Conservation (phyloP, 64 coral and sea anemone species). For the Montipora foliosa region DNA sequence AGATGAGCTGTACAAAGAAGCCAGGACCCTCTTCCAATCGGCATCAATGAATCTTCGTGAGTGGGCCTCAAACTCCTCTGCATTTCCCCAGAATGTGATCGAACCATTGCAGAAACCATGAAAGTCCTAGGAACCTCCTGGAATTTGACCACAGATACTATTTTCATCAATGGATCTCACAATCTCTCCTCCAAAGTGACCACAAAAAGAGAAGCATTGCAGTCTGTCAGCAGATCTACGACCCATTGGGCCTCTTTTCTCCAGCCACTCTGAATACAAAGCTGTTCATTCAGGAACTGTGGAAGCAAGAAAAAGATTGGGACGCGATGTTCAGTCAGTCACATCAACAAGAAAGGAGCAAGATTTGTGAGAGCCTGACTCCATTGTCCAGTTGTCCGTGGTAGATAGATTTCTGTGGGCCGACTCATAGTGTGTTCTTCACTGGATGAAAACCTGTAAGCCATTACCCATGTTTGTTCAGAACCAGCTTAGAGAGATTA, state of each 20-base stretch:
- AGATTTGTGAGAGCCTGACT: not conserved
- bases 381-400: not conserved
- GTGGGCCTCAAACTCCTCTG: constrained; percentile 57
- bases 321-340: constrained; percentile 6
- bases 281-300: constrained; percentile 52
- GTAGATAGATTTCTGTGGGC: not conserved
- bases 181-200: not conserved
- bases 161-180: constrained; percentile 43
- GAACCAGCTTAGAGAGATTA: too few species aligned
- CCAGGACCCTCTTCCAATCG: constrained; percentile 32
- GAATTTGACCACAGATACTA: constrained; percentile 26
- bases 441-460: constrained; percentile 46
- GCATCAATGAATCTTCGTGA: constrained; percentile 24
- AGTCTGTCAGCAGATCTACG: constrained; percentile 43
- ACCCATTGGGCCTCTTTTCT: constrained; percentile 43
- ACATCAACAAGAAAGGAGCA: constrained; percentile 28
- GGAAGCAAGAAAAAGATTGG: constrained; percentile 45
- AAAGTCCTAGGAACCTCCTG: constrained; percentile 48
- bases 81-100: constrained; percentile 26
- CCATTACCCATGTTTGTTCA: not conserved
- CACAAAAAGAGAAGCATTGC: constrained; percentile 33
- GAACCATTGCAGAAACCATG: constrained; percentile 8
- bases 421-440: not conserved
- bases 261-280: constrained; percentile 47
- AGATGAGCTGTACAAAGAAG: constrained; percentile 59